Conservation (phyloP, 2,113 vertebrate species). For the Eurypyga helias region DNA sequence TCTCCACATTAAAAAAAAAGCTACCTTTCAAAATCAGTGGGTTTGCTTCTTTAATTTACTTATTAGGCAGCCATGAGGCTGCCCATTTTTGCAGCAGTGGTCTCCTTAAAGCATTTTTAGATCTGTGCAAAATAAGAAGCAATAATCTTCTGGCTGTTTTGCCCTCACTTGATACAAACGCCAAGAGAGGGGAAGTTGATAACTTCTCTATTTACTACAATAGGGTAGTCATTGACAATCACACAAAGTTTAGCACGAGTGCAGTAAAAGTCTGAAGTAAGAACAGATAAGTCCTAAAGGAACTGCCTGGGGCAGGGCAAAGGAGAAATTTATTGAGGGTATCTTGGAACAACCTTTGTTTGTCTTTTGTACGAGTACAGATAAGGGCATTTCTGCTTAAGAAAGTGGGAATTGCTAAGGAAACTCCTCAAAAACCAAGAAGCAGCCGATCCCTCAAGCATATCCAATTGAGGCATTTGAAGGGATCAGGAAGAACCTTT, state of each 20-base stretch:
- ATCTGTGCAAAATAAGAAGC: slow-evolving; percentile 21
- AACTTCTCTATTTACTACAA: slow-evolving; percentile 39
- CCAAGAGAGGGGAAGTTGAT: not conserved
- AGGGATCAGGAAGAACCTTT: not conserved
- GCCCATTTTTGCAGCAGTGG: slow-evolving; percentile 32
- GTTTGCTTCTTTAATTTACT: slow-evolving; percentile 26
- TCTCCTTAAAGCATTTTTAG: slow-evolving; percentile 44
- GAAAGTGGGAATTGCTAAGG: not conserved
- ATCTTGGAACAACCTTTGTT: not conserved
- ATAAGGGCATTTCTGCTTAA: not conserved
- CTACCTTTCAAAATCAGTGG: not conserved
- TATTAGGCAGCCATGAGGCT: slow-evolving; percentile 1
- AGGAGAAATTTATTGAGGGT: not conserved
- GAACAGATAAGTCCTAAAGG: slow-evolving; percentile 1
- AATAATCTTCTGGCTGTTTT: not conserved
- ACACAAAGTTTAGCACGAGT: not conserved
- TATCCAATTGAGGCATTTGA: not conserved
- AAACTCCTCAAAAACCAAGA: not conserved
- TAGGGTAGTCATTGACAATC: not conserved
- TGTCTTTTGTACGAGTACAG: not conserved
- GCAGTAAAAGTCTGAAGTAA: slow-evolving; percentile 15
- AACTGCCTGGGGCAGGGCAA: slow-evolving; percentile 11
- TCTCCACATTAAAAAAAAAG: slow-evolving; percentile 20
- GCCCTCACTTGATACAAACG: slow-evolving; percentile 9
- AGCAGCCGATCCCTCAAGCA: not conserved